Evolutionary conservation across 2,888 invertebrate species (phyloP).

Genomic region (Amorpha juglandis): DNA sequence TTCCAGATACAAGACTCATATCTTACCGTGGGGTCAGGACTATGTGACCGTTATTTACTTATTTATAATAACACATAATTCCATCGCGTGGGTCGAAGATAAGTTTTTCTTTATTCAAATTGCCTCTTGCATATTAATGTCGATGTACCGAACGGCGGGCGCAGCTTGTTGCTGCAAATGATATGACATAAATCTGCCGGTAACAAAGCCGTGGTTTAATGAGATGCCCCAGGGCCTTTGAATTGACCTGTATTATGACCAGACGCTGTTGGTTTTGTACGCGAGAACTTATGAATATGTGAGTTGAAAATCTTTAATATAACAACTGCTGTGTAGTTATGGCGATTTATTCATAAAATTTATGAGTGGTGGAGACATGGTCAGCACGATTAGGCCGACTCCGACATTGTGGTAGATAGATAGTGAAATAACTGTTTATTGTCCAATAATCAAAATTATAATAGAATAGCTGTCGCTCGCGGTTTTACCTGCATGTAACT

Average conservation of each 20-base stretch:
- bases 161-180: constrained; percentile 38
- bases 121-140: constrained; percentile 53
- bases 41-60: no score
- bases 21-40: no score
- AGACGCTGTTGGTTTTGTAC: constrained; percentile 1
- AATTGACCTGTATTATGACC: constrained; percentile 22
- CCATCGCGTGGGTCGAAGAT: constrained; percentile 20
- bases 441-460: no score
- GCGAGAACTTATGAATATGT: not conserved
- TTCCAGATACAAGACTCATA: no score
- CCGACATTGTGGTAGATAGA: no score
- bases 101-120: constrained; percentile 40
- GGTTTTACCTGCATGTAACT: no score
- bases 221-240: constrained; percentile 21
- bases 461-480: no score
- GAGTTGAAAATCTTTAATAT: not conserved
- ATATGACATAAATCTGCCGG: constrained; percentile 47
- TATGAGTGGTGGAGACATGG: no score
- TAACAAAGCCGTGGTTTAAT: constrained; percentile 29
- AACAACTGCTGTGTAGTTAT: not conserved
- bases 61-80: not conserved
- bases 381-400: no score
- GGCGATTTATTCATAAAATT: no score
- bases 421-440: no score
- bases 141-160: constrained; percentile 37